Evolutionary conservation across 2,888 invertebrate species (phyloP), one percentile per base, ranked within the genome.

Genomic region (Cyclophora punctaria): DNA sequence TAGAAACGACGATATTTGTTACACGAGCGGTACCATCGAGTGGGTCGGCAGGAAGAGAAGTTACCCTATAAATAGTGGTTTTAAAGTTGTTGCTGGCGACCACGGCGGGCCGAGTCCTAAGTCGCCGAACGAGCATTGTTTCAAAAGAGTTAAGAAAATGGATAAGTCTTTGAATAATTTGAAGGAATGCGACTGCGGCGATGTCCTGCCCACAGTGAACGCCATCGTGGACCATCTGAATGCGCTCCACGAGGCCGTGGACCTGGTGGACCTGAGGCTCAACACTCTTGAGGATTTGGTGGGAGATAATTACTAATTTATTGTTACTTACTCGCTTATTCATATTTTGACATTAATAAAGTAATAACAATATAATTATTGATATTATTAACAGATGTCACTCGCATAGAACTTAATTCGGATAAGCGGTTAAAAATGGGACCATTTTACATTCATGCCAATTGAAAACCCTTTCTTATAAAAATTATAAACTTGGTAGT

Each of bases 151-250:
- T 2, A 78, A 64, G 51, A 73, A 64, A 58, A 48, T 67, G 7
- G 69, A 80, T 61, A 68, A 62, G 35, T 74, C 71, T 49, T 46
- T 55, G 7, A 67, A 67, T 41, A 71, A 63, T 59, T 59, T 71
- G 43, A 78, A 73, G 49, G 78, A 78, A 50, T 85, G 85, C 75
- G 76, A 83, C 52, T 85, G 85, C 78, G 80, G 79, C 48, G 80
- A 86, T 73, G 78, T 87, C 33, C 60, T 88, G 50, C 87, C 88
- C 44, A 87, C 87, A 53, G 82, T 90, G 1, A 84, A 89, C 81
- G 85, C 85, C 44, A 83, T 91, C 61, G 87, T 87, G 53, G 87
- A 90, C 55, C 90, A 91, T 70, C 75, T 91, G 47, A 89, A 89
- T 75, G 88, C 88, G 7, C 73, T 91, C 5, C 89, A 90, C 64